A percentile compares a stretch with the other conserved stretches of the same genome.
Conservation (phyloP, 2,797 vertebrate species). For the Hippoglossus hippoglossus region DNA sequence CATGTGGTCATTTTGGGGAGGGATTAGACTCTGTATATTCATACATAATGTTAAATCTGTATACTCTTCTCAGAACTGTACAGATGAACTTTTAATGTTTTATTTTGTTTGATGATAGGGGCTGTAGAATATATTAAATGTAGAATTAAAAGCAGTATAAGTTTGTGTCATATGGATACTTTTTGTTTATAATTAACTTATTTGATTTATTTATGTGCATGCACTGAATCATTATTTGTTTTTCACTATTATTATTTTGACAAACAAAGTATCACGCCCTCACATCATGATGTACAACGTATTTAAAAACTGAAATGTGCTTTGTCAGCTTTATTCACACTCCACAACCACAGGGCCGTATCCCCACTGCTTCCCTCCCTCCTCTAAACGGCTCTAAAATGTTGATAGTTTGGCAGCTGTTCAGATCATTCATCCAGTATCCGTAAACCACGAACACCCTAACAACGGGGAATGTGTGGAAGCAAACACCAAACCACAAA, state of each 20-base stretch:
- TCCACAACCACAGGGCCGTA: constrained; percentile 19
- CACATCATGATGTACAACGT: constrained; percentile 1
- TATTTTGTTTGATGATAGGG: background rate
- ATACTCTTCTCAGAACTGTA: background rate
- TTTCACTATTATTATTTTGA: background rate
- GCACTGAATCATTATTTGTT: background rate
- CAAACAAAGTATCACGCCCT: constrained; percentile 1
- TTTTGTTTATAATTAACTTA: background rate
- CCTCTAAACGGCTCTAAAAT: constrained; percentile 32
- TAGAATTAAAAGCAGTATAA: background rate
- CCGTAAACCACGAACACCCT: constrained; percentile 39
- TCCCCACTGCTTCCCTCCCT: constrained; percentile 10
- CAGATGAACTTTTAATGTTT: constrained; percentile 1
- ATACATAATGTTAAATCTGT: background rate
- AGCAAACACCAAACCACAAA: constrained; percentile 40
- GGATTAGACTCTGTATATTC: no score
- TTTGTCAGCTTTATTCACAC: constrained; percentile 59
- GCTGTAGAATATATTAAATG: background rate
- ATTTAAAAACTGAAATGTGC: constrained; percentile 45
- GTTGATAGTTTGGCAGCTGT: constrained; percentile 67
- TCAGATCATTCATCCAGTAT: constrained; percentile 63
- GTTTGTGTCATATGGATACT: background rate
- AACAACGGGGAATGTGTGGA: constrained; percentile 51
- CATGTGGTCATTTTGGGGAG: no score
- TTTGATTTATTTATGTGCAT: background rate